Percentiles rank a stretch among this genome's conserved stretches.
These are phyloP conservation scores for Platorchestia sp. DNA, from an alignment of 1,140 invertebrate species.

Conservation along the genomic window DNA sequence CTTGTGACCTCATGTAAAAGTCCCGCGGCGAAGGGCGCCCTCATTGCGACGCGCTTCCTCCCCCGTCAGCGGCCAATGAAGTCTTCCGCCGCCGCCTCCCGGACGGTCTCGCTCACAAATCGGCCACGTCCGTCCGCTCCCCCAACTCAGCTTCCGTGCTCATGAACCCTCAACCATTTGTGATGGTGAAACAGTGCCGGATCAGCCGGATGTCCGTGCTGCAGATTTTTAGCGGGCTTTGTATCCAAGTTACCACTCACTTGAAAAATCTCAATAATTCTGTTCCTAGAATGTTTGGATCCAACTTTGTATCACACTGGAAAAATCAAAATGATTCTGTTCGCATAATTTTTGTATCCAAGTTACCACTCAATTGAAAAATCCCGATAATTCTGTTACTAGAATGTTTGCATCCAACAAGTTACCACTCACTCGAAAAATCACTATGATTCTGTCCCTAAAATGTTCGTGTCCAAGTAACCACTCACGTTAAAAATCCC, in stretches of 20 bases:
- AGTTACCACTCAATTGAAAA: background rate
- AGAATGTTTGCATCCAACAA: too few relatives aligned
- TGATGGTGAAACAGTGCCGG: background rate
- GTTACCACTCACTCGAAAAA: too few relatives aligned
- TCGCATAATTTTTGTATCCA: background rate
- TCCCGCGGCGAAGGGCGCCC: background rate
- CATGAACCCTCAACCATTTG: background rate
- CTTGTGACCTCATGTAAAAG: background rate
- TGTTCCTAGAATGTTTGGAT: too few relatives aligned
- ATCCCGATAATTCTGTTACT: too few relatives aligned
- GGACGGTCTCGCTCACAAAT: constrained; percentile 42
- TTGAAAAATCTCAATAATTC: too few relatives aligned
- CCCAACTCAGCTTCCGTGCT: background rate
- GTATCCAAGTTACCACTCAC: background rate
- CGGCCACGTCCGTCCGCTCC: background rate
- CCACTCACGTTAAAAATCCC: background rate
- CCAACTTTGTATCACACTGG: too few relatives aligned
- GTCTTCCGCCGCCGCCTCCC: background rate
- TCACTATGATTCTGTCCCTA: too few relatives aligned
- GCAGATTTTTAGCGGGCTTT: background rate
- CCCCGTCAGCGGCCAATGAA: background rate
- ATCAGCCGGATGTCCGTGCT: background rate
- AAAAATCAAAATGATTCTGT: too few relatives aligned
- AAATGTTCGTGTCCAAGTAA: background rate
- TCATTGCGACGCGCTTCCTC: background rate